Conservation (phyloP, 1,140 invertebrate species). For the Parapsyche elsis region DNA sequence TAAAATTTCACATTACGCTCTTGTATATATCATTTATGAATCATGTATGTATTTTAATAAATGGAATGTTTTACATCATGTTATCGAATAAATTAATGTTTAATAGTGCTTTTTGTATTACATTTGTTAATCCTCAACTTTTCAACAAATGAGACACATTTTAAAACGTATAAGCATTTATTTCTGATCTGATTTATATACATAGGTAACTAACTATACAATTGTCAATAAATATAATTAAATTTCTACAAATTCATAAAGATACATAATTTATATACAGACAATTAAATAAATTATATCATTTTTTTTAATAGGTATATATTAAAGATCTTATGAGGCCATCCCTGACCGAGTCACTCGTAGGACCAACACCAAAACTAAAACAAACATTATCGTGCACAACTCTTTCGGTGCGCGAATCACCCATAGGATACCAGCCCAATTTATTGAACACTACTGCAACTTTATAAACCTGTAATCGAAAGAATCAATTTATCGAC, state of each 20-base stretch:
- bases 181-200: too few relatives aligned
- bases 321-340: conserved; percentile 81
- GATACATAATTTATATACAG: too few relatives aligned
- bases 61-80: conserved; percentile 20
- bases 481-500: neutral
- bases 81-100: conserved; percentile 33
- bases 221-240: too few relatives aligned
- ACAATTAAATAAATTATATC: neutral
- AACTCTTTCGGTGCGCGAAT: conserved; percentile 71
- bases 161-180: too few relatives aligned
- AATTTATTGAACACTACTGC: conserved; percentile 83
- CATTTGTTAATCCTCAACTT: too few relatives aligned
- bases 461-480: conserved; percentile 76
- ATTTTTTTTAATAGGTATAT: conserved; percentile 66
- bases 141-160: too few relatives aligned
- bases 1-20: neutral
- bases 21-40: conserved; percentile 8
- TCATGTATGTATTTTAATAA: neutral
- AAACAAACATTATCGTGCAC: conserved; percentile 76
- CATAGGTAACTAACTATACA: too few relatives aligned
- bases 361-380: conserved; percentile 77
- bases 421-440: conserved; percentile 82
- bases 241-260: neutral
- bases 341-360: conserved; percentile 74
- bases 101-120: neutral